These are phyloP conservation scores for Neoascia interrupta DNA, from an alignment of 2,888 invertebrate genomes.

Conservation along the genomic window DNA sequence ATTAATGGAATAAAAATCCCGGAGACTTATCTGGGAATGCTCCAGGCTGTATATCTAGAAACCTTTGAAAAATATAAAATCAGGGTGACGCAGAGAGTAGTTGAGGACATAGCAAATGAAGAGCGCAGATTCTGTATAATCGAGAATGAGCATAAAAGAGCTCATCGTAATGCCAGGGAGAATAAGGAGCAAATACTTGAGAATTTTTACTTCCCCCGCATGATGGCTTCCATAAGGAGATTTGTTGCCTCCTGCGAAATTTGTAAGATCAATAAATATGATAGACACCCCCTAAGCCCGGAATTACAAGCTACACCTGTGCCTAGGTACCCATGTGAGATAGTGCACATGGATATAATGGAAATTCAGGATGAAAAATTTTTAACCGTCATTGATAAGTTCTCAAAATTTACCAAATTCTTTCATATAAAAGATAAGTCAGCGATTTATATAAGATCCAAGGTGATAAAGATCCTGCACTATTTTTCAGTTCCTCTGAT, in stretches of 20 bases:
- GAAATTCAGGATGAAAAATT: constrained; percentile 4
- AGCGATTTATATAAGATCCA: too few species aligned
- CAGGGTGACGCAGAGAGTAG: not conserved
- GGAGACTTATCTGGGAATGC: not conserved
- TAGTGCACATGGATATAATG: constrained; percentile 26
- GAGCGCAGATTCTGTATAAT: not conserved
- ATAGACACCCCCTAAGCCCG: constrained; percentile 31
- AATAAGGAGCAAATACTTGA: constrained; percentile 20
- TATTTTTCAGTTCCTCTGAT: constrained; percentile 1
- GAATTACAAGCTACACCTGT: constrained; percentile 25
- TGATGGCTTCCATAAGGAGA: too few species aligned
- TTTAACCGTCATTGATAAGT: constrained; percentile 33
- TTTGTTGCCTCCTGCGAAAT: not conserved
- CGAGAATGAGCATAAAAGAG: not conserved
- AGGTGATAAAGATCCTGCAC: constrained; percentile 18
- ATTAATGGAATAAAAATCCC: not conserved
- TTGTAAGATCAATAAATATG: constrained; percentile 28
- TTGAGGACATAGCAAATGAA: not conserved
- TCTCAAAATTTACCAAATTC: constrained; percentile 26
- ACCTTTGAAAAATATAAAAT: not conserved
- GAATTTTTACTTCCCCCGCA: constrained; percentile 27
- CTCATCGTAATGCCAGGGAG: not conserved
- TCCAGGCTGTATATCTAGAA: not conserved
- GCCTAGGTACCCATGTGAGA: constrained; percentile 39
- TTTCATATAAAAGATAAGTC: too few species aligned